Evolutionary conservation across 2,888 invertebrate genomes (phyloP).

Genomic region (Chymomyza fuscimana): DNA sequence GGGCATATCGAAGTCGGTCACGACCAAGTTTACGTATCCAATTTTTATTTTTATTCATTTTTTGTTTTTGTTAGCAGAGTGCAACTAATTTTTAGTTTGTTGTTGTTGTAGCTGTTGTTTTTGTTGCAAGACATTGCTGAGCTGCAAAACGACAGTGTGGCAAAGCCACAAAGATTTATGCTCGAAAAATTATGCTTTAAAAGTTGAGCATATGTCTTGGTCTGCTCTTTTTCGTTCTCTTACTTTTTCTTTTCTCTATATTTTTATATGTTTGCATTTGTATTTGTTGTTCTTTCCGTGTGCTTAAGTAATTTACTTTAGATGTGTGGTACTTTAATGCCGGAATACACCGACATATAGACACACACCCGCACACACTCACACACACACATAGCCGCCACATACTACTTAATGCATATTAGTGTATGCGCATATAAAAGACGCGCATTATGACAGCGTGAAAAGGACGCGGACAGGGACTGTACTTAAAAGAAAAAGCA

Average conservation of each 20-base stretch:
- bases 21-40: too few relatives aligned
- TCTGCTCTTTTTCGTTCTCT: slow-evolving; percentile 12
- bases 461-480: slow-evolving; percentile 1
- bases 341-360: slow-evolving; percentile 15
- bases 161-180: slow-evolving; percentile 69
- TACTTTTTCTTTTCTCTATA: background rate
- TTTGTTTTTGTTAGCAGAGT: slow-evolving; percentile 45
- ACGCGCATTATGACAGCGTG: slow-evolving; percentile 57
- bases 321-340: slow-evolving; percentile 55
- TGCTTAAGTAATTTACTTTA: slow-evolving; percentile 68
- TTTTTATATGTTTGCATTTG: slow-evolving; percentile 24
- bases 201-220: slow-evolving; percentile 60
- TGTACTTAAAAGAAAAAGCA: slow-evolving; percentile 16
- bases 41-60: background rate
- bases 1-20: too few relatives aligned
- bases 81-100: slow-evolving; percentile 72
- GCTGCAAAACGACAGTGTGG: slow-evolving; percentile 18
- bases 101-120: slow-evolving; percentile 32
- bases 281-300: background rate
- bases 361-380: background rate
- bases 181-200: slow-evolving; percentile 71
- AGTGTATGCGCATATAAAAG: slow-evolving; percentile 72
- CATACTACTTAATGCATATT: slow-evolving; percentile 59
- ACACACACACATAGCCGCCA: slow-evolving; percentile 8
- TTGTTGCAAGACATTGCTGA: slow-evolving; percentile 8